Conservation (phyloP, 2,888 invertebrate genomes). For the Tachina lurida region DNA sequence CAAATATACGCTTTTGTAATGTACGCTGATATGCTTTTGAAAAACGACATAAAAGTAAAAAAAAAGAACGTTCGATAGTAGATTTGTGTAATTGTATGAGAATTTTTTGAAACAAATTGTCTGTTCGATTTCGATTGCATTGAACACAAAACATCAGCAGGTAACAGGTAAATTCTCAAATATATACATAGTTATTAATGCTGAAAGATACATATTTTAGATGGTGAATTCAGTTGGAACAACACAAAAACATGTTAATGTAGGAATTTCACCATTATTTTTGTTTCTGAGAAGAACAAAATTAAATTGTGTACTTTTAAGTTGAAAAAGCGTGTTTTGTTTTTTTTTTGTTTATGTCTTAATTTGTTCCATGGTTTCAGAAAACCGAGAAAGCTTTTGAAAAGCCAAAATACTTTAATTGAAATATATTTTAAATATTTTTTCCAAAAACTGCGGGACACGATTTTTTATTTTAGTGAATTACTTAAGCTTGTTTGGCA, state of each 20-base stretch:
- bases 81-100: conserved; percentile 3
- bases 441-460: background rate
- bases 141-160: conserved; percentile 11
- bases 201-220: background rate
- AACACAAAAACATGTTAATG: background rate
- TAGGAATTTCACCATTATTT: background rate
- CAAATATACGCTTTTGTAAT: background rate
- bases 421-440: background rate
- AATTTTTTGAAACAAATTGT: conserved; percentile 56
- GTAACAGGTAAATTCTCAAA: conserved; percentile 35
- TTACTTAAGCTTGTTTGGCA: no score
- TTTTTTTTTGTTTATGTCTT: no score
- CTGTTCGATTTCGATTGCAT: conserved; percentile 57
- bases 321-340: no score
- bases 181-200: conserved; percentile 47
- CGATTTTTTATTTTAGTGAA: no score
- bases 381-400: no score
- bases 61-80: no score
- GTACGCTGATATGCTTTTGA: background rate
- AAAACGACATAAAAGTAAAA: background rate
- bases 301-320: no score
- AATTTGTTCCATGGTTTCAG: no score
- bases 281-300: background rate
- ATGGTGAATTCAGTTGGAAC: background rate
- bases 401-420: no score